Conservation (phyloP, 2,113 vertebrate species). For the Tringa solitaria region DNA sequence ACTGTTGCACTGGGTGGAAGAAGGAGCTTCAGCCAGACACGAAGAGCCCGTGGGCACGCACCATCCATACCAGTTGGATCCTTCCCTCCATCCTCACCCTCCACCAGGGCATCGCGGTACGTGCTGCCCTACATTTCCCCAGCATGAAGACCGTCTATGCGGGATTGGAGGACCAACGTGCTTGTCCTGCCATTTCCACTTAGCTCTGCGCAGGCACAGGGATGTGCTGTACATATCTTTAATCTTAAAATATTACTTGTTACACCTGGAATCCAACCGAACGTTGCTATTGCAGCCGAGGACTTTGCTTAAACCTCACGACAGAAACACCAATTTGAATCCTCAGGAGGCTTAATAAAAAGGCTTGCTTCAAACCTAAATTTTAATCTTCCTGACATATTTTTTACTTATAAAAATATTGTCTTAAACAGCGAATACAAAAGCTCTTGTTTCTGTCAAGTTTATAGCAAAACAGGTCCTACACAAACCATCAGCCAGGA, state of each 20-base stretch:
- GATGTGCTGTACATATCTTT: background rate
- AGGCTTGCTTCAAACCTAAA: background rate
- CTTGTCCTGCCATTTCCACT: background rate
- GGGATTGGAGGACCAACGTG: accelerated
- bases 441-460: background rate
- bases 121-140: background rate
- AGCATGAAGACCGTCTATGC: accelerated
- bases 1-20: background rate
- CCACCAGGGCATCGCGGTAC: background rate
- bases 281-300: background rate
- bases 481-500: background rate
- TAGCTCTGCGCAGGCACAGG: background rate
- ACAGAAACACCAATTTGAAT: background rate
- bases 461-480: background rate
- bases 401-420: background rate
- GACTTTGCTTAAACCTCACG: background rate
- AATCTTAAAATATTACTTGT: background rate
- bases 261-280: background rate
- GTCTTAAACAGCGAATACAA: background rate
- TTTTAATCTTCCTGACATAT: background rate
- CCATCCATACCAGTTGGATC: background rate
- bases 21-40: background rate
- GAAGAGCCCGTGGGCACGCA: background rate
- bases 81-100: background rate
- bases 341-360: background rate